These are phyloP conservation scores for Oreocharis arfaki DNA, from an alignment of 2,113 vertebrate species.

Conservation along the genomic window DNA sequence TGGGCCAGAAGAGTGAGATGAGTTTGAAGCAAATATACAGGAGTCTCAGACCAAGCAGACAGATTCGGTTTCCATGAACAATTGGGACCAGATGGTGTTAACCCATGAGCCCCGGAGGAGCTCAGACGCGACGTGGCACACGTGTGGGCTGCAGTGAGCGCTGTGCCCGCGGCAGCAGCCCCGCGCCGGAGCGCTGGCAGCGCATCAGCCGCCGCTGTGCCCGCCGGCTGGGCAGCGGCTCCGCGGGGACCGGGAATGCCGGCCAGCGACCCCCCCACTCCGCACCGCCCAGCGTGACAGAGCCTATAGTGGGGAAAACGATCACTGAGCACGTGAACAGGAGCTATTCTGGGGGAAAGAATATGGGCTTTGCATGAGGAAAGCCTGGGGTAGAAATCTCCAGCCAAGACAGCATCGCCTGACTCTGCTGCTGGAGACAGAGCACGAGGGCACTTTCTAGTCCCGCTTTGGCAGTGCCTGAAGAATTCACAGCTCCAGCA, in stretches of 20 bases:
- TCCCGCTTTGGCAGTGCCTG: neutral
- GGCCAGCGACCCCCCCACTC: rapidly evolving
- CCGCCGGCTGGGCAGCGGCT: rapidly evolving
- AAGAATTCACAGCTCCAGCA: neutral
- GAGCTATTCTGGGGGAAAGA: neutral
- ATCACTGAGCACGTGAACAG: neutral
- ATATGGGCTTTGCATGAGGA: neutral
- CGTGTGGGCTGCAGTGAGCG: too few species aligned
- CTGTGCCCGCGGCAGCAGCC: too few species aligned
- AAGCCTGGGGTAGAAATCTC: neutral
- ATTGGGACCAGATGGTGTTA: too few species aligned
- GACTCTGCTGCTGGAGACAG: neutral
- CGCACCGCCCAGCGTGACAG: rapidly evolving
- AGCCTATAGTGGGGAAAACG: neutral
- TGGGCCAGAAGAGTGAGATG: too few species aligned
- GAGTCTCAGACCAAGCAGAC: too few species aligned
- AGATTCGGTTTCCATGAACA: too few species aligned
- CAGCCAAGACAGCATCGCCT: rapidly evolving
- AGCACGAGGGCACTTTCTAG: neutral
- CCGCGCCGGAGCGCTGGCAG: too few species aligned
- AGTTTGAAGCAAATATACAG: too few species aligned
- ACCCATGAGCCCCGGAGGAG: too few species aligned
- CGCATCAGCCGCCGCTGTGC: neutral
- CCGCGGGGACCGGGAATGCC: rapidly evolving
- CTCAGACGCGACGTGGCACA: too few species aligned